phyloP scores from a whole-genome alignment of 2,888 invertebrate species.

The Halocaridina rubra region DNA sequence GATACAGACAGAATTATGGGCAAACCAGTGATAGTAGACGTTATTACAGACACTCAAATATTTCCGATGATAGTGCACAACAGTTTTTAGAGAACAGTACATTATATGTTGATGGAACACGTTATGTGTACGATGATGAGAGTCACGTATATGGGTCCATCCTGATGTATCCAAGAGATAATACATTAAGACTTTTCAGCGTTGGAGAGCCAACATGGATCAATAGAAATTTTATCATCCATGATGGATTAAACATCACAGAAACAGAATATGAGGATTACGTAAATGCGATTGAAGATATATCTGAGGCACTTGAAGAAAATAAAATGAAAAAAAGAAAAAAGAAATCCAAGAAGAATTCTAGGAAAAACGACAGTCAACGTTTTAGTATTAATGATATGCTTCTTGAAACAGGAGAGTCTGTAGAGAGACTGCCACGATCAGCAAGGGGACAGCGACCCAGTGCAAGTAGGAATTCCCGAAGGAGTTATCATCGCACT shows the following conservation, averaged over 20 bases:
- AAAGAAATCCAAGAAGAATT: not conserved
- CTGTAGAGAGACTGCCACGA: not conserved
- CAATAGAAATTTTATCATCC: not conserved
- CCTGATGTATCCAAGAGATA: not conserved
- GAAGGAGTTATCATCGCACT: not conserved
- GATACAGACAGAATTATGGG: not conserved
- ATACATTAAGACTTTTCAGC: conserved; percentile 5
- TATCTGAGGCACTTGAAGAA: not conserved
- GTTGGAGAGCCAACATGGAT: conserved; percentile 41
- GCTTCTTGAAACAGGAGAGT: not conserved
- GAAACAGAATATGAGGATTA: not conserved
- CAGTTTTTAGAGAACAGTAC: not conserved
- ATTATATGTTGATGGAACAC: conserved; percentile 7
- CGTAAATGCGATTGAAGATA: not conserved
- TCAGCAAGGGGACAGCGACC: not conserved
- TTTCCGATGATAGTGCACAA: not conserved
- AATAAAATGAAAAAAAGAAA: not conserved
- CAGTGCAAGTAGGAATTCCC: not conserved
- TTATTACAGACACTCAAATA: conserved; percentile 34
- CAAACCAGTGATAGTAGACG: not conserved
- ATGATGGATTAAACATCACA: not conserved
- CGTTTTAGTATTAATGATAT: not conserved
- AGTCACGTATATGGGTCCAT: conserved; percentile 15
- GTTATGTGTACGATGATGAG: conserved; percentile 15
- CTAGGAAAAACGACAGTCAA: not conserved